Evolutionary conservation across 53 echinoderm and acorn worm species (phyloP).

Genomic region (Paracentrotus lividus): DNA sequence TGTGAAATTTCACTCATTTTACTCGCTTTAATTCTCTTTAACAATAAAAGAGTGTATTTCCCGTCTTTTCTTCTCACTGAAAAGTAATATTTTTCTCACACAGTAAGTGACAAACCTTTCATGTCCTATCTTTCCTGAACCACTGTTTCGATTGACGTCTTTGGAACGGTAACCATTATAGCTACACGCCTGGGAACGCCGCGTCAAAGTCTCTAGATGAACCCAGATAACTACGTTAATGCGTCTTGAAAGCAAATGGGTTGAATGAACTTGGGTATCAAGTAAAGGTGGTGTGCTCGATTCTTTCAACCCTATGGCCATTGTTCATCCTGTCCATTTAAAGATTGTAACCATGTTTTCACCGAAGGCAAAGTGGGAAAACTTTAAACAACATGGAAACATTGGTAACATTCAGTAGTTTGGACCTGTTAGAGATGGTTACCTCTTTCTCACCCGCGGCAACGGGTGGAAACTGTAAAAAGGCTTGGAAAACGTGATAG

Average conservation of each 20-base stretch:
- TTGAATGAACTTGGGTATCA: not conserved
- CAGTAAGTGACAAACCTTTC: too few relatives aligned
- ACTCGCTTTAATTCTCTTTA: too few relatives aligned
- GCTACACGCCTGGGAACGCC: not conserved
- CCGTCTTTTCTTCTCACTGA: too few relatives aligned
- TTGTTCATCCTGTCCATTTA: not conserved
- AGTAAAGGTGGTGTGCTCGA: not conserved
- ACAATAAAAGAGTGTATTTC: too few relatives aligned
- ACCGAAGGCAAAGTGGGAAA: not conserved
- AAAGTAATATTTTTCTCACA: too few relatives aligned
- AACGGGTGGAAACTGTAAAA: too few relatives aligned
- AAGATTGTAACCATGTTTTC: not conserved
- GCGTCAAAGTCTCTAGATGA: not conserved
- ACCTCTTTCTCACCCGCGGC: too few relatives aligned
- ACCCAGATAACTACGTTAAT: not conserved
- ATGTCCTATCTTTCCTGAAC: not conserved
- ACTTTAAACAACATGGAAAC: not conserved
- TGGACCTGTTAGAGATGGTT: too few relatives aligned
- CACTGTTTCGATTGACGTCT: not conserved
- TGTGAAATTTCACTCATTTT: too few relatives aligned
- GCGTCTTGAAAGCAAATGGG: not conserved
- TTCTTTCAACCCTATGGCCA: not conserved
- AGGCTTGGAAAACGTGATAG: too few relatives aligned
- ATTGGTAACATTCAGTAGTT: too few relatives aligned
- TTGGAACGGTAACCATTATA: not conserved